Evolutionary conservation across 2,113 vertebrate genomes (phyloP).

Genomic region (Nerophis lumbriciformis): DNA sequence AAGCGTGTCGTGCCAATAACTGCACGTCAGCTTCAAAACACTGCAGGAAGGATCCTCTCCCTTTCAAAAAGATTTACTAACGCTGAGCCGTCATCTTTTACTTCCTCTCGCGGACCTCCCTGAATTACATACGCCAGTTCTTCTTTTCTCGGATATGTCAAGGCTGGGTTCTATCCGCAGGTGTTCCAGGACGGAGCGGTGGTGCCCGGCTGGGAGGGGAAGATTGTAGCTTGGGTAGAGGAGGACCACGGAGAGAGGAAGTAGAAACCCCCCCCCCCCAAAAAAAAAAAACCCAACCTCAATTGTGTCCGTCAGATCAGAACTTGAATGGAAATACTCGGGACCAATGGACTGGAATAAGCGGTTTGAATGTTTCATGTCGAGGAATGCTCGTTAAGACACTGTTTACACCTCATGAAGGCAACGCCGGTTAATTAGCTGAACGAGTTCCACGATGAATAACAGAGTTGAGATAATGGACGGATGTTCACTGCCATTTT

Average conservation of each 20-base stretch:
- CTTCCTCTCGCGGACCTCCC: conserved; percentile 16
- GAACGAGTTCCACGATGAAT: conserved; percentile 8
- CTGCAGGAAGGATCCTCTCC: conserved; percentile 17
- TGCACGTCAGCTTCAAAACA: conserved; percentile 29
- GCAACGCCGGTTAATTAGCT: neutral
- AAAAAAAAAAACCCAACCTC: conserved; percentile 46
- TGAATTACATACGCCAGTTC: conserved; percentile 7
- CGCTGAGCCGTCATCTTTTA: conserved; percentile 16
- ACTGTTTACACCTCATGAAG: conserved; percentile 30
- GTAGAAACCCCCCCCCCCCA: conserved; percentile 40
- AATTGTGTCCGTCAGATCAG: conserved; percentile 37
- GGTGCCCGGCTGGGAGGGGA: conserved; percentile 96
- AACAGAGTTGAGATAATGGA: neutral
- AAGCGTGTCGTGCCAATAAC: conserved; percentile 37
- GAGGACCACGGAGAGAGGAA: conserved; percentile 88
- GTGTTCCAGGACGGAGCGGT: conserved; percentile 91
- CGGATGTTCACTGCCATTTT: conserved; percentile 44
- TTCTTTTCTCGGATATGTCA: conserved; percentile 26
- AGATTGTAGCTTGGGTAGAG: conserved; percentile 98
- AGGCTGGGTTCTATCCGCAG: conserved; percentile 55
- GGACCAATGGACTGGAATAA: conserved; percentile 14
- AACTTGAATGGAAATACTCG: conserved; percentile 32
- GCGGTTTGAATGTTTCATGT: conserved; percentile 16
- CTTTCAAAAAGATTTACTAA: conserved; percentile 22
- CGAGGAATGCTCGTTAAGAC: conserved; percentile 11